Percentiles rank a stretch among this genome's conserved stretches.
Conservation (phyloP, 37 sponge, comb jelly and placozoan genomes). For the Lycopodina hypogea region DNA sequence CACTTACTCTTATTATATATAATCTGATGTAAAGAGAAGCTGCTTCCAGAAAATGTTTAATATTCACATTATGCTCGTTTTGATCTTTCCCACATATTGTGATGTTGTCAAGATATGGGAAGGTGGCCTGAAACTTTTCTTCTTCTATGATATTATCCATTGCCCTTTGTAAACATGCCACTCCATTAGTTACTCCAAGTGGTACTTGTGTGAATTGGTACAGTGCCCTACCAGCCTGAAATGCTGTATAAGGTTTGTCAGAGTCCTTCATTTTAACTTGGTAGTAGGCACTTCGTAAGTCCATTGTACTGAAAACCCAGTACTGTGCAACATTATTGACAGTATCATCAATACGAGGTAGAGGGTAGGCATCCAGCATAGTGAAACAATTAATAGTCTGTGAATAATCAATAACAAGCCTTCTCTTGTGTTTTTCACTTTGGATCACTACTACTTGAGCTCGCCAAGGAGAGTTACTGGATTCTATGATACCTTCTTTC, state of each 20-base stretch:
- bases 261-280: conserved; percentile 14
- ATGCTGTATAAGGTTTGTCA: not conserved
- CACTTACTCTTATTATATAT: conserved; percentile 10
- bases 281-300: conserved; percentile 19
- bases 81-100: conserved; percentile 10
- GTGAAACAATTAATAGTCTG: too few relatives aligned
- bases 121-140: not conserved
- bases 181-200: conserved; percentile 21
- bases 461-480: too few relatives aligned
- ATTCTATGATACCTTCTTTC: too few relatives aligned
- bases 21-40: not conserved
- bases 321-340: too few relatives aligned
- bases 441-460: too few relatives aligned
- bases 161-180: conserved; percentile 12
- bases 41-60: not conserved
- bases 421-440: conserved; percentile 11
- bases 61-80: not conserved
- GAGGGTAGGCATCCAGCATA: too few relatives aligned
- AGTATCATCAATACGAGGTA: too few relatives aligned
- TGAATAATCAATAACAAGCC: too few relatives aligned
- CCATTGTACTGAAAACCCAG: conserved; percentile 15
- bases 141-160: not conserved
- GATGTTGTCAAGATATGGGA: conserved; percentile 7
- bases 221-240: conserved; percentile 5
- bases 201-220: conserved; percentile 19